Conservation (phyloP, 2,888 invertebrate species). For the Drosophila histrio region DNA sequence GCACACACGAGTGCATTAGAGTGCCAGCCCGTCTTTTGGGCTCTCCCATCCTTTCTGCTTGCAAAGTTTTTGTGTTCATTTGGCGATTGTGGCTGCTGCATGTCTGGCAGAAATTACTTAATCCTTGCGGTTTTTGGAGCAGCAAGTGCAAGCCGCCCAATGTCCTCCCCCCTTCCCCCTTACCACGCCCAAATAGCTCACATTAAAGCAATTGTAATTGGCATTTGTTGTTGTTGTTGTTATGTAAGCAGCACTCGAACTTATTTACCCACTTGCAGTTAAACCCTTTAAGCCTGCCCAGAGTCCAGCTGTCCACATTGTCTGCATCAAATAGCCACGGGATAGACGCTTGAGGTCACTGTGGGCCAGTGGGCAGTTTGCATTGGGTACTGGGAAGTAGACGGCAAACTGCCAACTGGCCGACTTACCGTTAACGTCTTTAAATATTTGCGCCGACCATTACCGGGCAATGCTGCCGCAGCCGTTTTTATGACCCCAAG, state of each 20-base stretch:
- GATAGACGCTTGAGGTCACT: slow-evolving; percentile 2
- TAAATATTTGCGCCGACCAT: slow-evolving; percentile 48
- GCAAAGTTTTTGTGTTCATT: slow-evolving; percentile 79
- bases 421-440: slow-evolving; percentile 42
- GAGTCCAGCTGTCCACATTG: slow-evolving; percentile 49
- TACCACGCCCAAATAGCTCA: neutral
- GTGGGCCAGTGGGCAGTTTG: neutral
- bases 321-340: slow-evolving; percentile 45
- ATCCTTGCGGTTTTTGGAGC: slow-evolving; percentile 74
- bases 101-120: slow-evolving; percentile 80
- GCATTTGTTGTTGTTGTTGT: slow-evolving; percentile 73
- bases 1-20: slow-evolving; percentile 81
- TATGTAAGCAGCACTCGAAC: slow-evolving; percentile 64
- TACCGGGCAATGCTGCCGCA: slow-evolving; percentile 43
- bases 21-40: slow-evolving; percentile 46
- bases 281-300: slow-evolving; percentile 50
- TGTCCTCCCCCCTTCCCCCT: slow-evolving; percentile 2
- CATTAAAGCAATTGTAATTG: slow-evolving; percentile 79
- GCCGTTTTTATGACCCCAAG: slow-evolving; percentile 69
- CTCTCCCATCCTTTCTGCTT: slow-evolving; percentile 4
- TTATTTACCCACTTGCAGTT: slow-evolving; percentile 48
- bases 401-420: slow-evolving; percentile 25
- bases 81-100: slow-evolving; percentile 80
- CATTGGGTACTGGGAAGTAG: neutral
- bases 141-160: slow-evolving; percentile 35